These are phyloP conservation scores for Artemia sp. DNA, from an alignment of 2,888 invertebrate genomes.

Conservation along the genomic window DNA sequence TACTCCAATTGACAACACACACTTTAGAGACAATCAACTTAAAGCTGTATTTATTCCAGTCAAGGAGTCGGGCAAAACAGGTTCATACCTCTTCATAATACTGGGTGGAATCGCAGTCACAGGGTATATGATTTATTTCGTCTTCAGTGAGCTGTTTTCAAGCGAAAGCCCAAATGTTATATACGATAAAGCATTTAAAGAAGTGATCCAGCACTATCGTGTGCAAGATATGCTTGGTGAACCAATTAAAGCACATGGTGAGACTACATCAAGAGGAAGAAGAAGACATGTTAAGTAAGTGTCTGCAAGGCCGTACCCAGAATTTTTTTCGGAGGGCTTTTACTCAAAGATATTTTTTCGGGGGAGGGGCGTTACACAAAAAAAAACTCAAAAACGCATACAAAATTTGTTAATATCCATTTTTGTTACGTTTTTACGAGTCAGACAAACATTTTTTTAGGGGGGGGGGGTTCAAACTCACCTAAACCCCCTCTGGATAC, in stretches of 20 bases:
- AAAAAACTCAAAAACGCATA: too few species aligned
- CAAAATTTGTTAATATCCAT: too few species aligned
- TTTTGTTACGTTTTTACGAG: too few species aligned
- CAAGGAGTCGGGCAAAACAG: conserved; percentile 77
- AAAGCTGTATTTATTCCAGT: conserved; percentile 37
- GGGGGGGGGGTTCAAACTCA: too few species aligned
- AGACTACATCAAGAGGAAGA: conserved; percentile 62
- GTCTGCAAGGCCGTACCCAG: conserved; percentile 7
- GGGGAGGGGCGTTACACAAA: too few species aligned
- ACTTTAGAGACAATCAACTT: background rate
- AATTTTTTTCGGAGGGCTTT: background rate
- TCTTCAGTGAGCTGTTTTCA: conserved; percentile 72
- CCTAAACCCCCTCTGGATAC: too few species aligned
- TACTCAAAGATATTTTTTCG: too few species aligned
- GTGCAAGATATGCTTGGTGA: conserved; percentile 68
- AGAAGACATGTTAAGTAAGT: conserved; percentile 55
- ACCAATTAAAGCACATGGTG: conserved; percentile 75
- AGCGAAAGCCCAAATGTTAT: conserved; percentile 68
- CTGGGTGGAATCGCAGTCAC: conserved; percentile 62
- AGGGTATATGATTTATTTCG: conserved; percentile 59
- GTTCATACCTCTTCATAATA: conserved; percentile 64
- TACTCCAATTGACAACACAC: too few species aligned
- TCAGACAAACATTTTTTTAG: too few species aligned
- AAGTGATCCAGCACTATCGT: conserved; percentile 53
- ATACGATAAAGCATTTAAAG: conserved; percentile 57